phyloP scores from a whole-genome alignment of 1,140 invertebrate genomes.

The Drosophila biarmipes region DNA sequence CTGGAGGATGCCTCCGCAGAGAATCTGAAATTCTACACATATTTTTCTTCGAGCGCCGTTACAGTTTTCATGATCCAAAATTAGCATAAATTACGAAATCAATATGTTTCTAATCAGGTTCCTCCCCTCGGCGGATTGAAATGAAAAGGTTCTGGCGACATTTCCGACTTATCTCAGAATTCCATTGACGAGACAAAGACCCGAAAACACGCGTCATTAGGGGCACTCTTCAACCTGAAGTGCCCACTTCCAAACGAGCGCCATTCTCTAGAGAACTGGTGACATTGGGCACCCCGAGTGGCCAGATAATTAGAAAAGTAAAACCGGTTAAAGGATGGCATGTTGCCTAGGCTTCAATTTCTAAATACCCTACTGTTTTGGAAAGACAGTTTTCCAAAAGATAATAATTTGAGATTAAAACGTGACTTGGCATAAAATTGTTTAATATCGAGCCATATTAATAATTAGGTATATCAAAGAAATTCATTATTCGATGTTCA shows the following conservation, averaged over 20 bases:
- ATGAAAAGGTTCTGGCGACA: slow-evolving; percentile 25
- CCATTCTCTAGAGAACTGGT: slow-evolving; percentile 3
- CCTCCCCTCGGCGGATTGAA: neutral
- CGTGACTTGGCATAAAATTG: neutral
- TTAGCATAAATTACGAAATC: slow-evolving; percentile 69
- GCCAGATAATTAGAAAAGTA: slow-evolving; percentile 10
- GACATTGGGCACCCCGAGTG: slow-evolving; percentile 7
- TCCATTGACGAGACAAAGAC: slow-evolving; percentile 34
- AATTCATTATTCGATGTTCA: neutral
- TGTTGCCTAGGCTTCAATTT: neutral
- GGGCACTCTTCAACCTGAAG: slow-evolving; percentile 23
- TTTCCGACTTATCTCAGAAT: slow-evolving; percentile 35
- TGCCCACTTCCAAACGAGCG: slow-evolving; percentile 27
- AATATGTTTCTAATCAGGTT: slow-evolving; percentile 30
- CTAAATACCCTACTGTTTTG: slow-evolving; percentile 4
- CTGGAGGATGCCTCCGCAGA: neutral
- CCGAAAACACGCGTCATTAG: slow-evolving; percentile 41
- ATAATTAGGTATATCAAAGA: too few relatives aligned
- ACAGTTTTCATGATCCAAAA: slow-evolving; percentile 25
- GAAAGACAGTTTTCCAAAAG: neutral
- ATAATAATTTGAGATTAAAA: neutral
- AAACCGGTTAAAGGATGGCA: neutral
- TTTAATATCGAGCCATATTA: neutral
- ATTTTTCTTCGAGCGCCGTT: slow-evolving; percentile 49
- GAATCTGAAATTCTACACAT: neutral